These are phyloP conservation scores for Ovis aries DNA, from an alignment of 2,113 vertebrate genomes.

Conservation along the genomic window ARS-UI_Ramb_v3.0 NC_056058.1:31175501-31176000, in stretches of 20 bases:
- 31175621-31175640: neutral
- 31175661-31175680: neutral
- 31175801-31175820: neutral
- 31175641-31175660: neutral
- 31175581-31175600: neutral
- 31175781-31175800: neutral
- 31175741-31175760: neutral
- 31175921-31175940: neutral
- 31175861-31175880: neutral
- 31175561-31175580: neutral
- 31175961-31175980: neutral
- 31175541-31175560: neutral
- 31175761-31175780: neutral
- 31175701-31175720: neutral
- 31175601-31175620: neutral
- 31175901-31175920: neutral
- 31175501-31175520: neutral
- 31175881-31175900: neutral
- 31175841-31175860: neutral
- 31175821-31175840: neutral
- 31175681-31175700: neutral
- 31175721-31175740: neutral
- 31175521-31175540: neutral
- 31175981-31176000: neutral
- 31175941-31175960: neutral